phyloP scores from a whole-genome alignment of 92 coral and sea anemone genomes.

The Desmophyllum pertusum region DNA sequence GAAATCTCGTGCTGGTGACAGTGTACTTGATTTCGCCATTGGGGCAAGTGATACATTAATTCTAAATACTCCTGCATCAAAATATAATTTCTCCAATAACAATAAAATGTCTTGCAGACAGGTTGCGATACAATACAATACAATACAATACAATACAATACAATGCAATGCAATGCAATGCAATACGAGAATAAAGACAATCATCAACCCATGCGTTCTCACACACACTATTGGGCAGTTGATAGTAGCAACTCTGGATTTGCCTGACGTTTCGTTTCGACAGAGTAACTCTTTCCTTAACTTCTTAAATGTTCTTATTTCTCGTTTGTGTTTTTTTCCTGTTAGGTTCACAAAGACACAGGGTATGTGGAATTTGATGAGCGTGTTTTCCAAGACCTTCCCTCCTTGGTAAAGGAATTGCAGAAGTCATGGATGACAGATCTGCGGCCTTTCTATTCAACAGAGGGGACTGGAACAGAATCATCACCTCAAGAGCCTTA shows the following conservation, averaged over 20 bases:
- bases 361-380: constrained; percentile 14
- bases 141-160: no score
- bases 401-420: constrained; percentile 22
- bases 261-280: background rate
- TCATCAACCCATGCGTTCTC: no score
- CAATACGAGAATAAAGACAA: no score
- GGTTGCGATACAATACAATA: no score
- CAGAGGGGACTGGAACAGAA: background rate
- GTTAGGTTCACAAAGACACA: constrained; percentile 21
- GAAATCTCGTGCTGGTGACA: constrained; percentile 5
- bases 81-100: no score
- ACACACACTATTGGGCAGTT: no score
- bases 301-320: background rate
- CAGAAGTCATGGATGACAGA: constrained; percentile 28
- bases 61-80: no score
- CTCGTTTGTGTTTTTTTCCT: background rate
- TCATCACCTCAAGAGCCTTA: background rate
- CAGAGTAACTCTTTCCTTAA: no score
- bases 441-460: constrained; percentile 10
- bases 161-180: no score
- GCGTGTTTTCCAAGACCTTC: constrained; percentile 16
- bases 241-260: no score
- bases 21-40: constrained; percentile 13
- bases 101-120: no score
- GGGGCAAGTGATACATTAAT: constrained; percentile 5